Percentiles rank a stretch among this genome's conserved stretches.
These are phyloP conservation scores for Leontocebus nigricollis DNA, from an alignment of 2,797 vertebrate species.

Conservation along the genomic window DNA sequence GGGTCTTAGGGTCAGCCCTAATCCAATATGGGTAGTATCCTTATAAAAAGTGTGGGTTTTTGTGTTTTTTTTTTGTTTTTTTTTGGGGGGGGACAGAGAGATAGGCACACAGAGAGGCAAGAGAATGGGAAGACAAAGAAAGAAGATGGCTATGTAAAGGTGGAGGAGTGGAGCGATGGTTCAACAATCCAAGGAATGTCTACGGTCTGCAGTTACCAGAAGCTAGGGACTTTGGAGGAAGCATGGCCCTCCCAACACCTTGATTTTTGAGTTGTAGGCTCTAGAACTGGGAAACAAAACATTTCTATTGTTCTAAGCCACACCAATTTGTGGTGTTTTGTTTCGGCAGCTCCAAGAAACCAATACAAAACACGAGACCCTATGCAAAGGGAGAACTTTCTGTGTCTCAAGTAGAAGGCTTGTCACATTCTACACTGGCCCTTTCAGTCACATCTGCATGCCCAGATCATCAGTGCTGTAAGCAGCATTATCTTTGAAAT, in stretches of 20 bases:
- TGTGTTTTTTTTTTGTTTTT: too few species aligned
- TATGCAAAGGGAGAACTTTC: neutral
- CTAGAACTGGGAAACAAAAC: neutral
- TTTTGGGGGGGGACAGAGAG: neutral
- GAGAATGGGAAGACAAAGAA: neutral
- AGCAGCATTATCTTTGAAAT: neutral
- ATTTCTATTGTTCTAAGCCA: constrained; percentile 6
- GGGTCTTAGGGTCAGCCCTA: neutral
- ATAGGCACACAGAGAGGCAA: neutral
- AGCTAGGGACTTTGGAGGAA: neutral
- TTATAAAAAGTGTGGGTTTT: neutral
- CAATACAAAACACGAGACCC: neutral
- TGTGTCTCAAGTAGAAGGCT: neutral
- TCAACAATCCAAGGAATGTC: neutral
- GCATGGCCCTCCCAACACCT: neutral
- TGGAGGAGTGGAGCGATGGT: neutral
- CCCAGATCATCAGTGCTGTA: neutral
- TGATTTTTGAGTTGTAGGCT: neutral
- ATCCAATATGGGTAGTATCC: neutral
- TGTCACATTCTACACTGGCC: neutral
- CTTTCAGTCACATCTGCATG: neutral
- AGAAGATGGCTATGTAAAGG: neutral
- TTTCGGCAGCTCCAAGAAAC: neutral
- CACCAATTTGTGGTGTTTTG: neutral
- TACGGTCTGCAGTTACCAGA: neutral